phyloP scores from a whole-genome alignment of 2,888 invertebrate genomes.

The Stramonita haemastoma region DNA sequence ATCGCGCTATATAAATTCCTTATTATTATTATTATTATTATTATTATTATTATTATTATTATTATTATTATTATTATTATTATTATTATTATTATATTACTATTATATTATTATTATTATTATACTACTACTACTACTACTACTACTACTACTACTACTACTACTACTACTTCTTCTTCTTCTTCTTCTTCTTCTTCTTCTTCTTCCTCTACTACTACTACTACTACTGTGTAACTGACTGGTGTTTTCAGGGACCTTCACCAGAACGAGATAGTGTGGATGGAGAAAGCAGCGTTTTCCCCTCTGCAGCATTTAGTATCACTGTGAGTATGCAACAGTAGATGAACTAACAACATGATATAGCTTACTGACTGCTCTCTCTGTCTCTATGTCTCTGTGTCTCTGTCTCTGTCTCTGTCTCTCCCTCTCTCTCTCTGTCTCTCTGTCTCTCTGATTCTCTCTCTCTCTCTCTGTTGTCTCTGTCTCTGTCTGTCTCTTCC shows the following conservation, averaged over 20 bases:
- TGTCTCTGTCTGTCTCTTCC: background rate
- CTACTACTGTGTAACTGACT: too few species aligned
- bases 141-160: too few species aligned
- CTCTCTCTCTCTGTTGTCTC: background rate
- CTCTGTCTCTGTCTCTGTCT: background rate
- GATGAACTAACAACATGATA: background rate
- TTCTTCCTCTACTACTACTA: too few species aligned
- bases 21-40: too few species aligned
- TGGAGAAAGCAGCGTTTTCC: conserved; percentile 28
- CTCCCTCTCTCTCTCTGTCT: background rate
- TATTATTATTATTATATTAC: too few species aligned
- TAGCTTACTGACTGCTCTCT: background rate
- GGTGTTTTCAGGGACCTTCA: conserved; percentile 22
- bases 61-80: too few species aligned
- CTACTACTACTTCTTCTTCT: too few species aligned
- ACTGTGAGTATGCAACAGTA: background rate
- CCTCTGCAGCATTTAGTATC: conserved; percentile 13
- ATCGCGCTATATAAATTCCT: too few species aligned
- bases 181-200: too few species aligned
- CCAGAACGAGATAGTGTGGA: conserved; percentile 41
- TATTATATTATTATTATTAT: too few species aligned
- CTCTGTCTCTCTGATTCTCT: background rate
- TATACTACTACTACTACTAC: too few species aligned
- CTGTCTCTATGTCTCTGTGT: background rate
- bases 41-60: too few species aligned